Conservation (phyloP, 2,888 invertebrate species). For the Noctua janthe region DNA sequence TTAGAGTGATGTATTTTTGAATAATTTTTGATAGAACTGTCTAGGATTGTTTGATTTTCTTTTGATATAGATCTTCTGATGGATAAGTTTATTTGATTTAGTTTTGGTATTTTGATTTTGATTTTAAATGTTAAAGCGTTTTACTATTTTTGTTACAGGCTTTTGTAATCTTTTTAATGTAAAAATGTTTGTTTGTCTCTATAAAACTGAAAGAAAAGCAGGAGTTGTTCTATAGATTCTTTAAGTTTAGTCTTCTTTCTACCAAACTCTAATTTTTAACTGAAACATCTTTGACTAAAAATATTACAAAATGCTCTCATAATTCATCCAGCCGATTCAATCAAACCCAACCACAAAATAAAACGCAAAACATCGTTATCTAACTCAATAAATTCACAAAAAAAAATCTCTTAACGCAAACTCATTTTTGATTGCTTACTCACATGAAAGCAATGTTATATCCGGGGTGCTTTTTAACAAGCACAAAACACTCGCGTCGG, state of each 20-base stretch:
- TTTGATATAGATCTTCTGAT: constrained; percentile 22
- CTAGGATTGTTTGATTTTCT: constrained; percentile 35
- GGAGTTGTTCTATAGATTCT: no score
- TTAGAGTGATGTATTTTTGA: constrained; percentile 49
- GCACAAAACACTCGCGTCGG: constrained; percentile 81
- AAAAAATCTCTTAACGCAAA: constrained; percentile 72
- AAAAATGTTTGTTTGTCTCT: no score
- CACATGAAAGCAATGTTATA: constrained; percentile 79
- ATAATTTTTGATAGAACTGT: constrained; percentile 34
- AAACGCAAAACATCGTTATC: constrained; percentile 65
- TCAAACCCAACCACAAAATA: constrained; percentile 35
- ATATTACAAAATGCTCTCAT: not conserved
- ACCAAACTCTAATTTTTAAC: no score
- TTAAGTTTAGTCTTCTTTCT: no score
- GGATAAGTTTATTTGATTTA: constrained; percentile 36
- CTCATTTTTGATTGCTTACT: constrained; percentile 82
- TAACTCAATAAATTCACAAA: constrained; percentile 68
- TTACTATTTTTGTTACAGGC: no score
- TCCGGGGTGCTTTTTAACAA: constrained; percentile 79
- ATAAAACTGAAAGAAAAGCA: no score
- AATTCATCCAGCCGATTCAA: constrained; percentile 14
- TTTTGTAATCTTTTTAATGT: no score
- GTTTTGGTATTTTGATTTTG: constrained; percentile 4
- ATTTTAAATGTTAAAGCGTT: no score
- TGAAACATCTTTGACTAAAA: no score